phyloP scores from a whole-genome alignment of 2,113 vertebrate species.

The Hypocryptadius cinnamomeus region DNA sequence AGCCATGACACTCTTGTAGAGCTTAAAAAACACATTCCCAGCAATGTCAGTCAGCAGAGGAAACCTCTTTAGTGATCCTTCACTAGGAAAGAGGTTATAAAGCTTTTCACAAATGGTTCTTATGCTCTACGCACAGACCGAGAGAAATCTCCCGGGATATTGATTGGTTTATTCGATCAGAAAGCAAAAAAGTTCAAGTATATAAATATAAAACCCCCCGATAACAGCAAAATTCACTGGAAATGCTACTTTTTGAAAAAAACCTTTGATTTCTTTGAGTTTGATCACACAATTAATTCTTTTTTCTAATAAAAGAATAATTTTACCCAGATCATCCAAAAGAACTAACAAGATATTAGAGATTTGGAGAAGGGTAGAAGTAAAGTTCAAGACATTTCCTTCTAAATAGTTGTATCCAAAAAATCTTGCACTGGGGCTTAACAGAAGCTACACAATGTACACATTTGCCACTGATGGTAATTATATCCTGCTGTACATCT shows the following conservation, averaged over 20 bases:
- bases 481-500: background rate
- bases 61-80: conserved; percentile 56
- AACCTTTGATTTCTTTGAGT: background rate
- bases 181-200: background rate
- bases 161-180: background rate
- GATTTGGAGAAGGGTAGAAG: background rate
- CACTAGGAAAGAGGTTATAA: conserved; percentile 47
- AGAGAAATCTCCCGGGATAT: background rate
- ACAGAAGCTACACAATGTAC: background rate
- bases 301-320: background rate
- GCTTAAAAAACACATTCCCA: conserved; percentile 9
- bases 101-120: conserved; percentile 40
- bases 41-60: conserved; percentile 49
- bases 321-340: background rate
- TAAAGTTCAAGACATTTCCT: background rate
- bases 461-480: background rate
- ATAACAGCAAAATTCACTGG: background rate
- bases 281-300: background rate
- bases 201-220: background rate
- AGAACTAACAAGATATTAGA: background rate
- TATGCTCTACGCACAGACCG: background rate
- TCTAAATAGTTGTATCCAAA: background rate
- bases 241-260: background rate
- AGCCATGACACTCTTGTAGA: background rate
- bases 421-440: background rate